phyloP scores from a whole-genome alignment of 2,888 invertebrate genomes.

The Pammene aurita region DNA sequence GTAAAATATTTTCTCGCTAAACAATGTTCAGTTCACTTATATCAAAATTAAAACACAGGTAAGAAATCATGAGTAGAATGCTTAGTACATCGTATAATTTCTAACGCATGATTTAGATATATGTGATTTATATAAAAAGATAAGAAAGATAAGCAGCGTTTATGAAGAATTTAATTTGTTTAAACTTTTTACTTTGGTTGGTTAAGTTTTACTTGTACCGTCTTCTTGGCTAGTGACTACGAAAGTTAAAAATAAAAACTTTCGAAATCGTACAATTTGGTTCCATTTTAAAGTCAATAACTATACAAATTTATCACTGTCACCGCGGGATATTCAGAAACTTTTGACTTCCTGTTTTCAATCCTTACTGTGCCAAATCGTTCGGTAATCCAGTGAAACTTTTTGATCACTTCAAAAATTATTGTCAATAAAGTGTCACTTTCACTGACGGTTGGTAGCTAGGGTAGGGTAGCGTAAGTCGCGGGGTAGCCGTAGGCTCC shows the following conservation, averaged over 20 bases:
- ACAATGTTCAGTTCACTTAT: too few relatives aligned
- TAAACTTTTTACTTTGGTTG: background rate
- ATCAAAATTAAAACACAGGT: too few relatives aligned
- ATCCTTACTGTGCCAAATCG: conserved; percentile 30
- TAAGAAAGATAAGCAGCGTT: too few relatives aligned
- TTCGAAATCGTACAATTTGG: background rate
- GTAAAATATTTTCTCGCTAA: background rate
- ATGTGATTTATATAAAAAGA: too few relatives aligned
- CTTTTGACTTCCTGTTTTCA: conserved; percentile 34
- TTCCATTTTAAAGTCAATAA: conserved; percentile 5
- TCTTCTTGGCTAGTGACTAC: background rate
- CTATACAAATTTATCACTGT: conserved; percentile 34
- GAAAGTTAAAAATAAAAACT: conserved; percentile 2
- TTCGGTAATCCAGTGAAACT: conserved; percentile 17
- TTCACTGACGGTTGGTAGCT: conserved; percentile 47
- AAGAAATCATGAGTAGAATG: too few relatives aligned
- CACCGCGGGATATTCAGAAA: conserved; percentile 27
- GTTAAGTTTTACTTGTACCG: background rate
- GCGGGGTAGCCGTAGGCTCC: conserved; percentile 41
- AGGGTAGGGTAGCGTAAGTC: conserved; percentile 27
- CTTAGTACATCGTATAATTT: too few relatives aligned
- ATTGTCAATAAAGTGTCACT: conserved; percentile 48
- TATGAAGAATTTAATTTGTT: too few relatives aligned
- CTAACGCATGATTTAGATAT: too few relatives aligned
- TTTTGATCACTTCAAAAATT: conserved; percentile 13